Conservation (phyloP, 1,140 invertebrate genomes). For the Planococcus citri region DNA sequence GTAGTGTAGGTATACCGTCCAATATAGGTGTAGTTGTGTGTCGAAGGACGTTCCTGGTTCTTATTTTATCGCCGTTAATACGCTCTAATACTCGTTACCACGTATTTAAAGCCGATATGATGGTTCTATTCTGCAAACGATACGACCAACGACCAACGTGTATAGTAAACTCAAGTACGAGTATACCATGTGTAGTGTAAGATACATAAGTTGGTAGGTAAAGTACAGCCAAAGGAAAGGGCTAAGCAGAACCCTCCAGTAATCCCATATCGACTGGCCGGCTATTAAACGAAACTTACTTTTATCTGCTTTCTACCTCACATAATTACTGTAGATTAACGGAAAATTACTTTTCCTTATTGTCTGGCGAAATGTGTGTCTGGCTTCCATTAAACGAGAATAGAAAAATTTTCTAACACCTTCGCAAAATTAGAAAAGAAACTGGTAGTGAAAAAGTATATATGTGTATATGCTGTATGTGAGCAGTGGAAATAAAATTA, state of each 20-base stretch:
- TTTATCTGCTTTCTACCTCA: not conserved
- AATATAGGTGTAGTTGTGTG: too few species aligned
- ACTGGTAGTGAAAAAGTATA: not conserved
- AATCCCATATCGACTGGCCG: not conserved
- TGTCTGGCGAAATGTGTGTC: not conserved
- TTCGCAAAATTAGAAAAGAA: not conserved
- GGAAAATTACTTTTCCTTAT: conserved; percentile 1
- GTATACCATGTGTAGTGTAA: too few species aligned
- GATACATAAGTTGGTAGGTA: too few species aligned
- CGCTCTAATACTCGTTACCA: not conserved
- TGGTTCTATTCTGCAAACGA: too few species aligned
- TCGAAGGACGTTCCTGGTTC: too few species aligned
- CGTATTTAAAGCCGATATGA: not conserved
- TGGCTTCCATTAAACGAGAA: not conserved
- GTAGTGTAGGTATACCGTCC: too few species aligned
- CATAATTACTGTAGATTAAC: conserved; percentile 3
- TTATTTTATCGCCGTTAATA: not conserved
- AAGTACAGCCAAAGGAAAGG: too few species aligned
- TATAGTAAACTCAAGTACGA: too few species aligned
- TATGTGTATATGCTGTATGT: too few species aligned
- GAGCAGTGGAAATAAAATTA: not conserved
- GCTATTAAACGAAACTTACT: not conserved
- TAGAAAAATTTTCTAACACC: not conserved
- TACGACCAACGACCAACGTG: too few species aligned
- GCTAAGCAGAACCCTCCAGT: not conserved